Evolutionary conservation across 2,888 invertebrate species (phyloP), one percentile per base, ranked within the genome.

Genomic region (Gari tellinella): DNA sequence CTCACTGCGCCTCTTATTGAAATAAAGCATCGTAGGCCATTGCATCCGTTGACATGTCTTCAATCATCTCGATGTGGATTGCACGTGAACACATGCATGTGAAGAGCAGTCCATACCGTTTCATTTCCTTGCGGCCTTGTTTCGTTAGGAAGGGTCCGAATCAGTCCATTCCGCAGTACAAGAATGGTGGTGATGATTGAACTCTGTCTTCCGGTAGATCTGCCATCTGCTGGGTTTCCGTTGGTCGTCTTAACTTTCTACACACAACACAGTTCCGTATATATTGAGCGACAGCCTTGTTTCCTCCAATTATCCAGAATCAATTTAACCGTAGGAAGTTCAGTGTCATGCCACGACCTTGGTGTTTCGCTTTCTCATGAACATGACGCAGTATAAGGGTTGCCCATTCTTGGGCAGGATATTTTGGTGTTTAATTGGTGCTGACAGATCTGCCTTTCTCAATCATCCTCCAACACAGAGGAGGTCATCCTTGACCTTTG

Each of bases 91-190:
- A 53, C 46, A 89, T 73, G 49, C 90, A 91, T 0, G 86, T 83
- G 58, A 90, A 90, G 5, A 91, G 61, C 2, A 80, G 84, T 17
- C 89, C 81, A 25, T 85, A 89, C 10, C 80, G 61, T 87, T 90
- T 90, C 5, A 80, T 51, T 14, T 75, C 77, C 40, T 82, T 84
- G 26, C 84, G 63, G 7, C 83, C 83, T n/a, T 86, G 83, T 25
- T 81, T 75, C 0, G 90, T 62, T 17, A 72, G 66, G 17, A 84
- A 82, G 0, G 90, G 90, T 5, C 91, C 90, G 25, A 85, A 86
- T n/a, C 82, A 89, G 53, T 92, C 91, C 0, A 91, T 51, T 12
- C 89, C 91, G 19, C 74, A 66, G 48, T 86, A 76, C 0, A 75
- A 51, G 72, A 92, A 92, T 12, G 90, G 87, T 4, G 70, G 55